Conservation (phyloP, 2,113 vertebrate genomes). For the Genyomyrus donnyi region DNA sequence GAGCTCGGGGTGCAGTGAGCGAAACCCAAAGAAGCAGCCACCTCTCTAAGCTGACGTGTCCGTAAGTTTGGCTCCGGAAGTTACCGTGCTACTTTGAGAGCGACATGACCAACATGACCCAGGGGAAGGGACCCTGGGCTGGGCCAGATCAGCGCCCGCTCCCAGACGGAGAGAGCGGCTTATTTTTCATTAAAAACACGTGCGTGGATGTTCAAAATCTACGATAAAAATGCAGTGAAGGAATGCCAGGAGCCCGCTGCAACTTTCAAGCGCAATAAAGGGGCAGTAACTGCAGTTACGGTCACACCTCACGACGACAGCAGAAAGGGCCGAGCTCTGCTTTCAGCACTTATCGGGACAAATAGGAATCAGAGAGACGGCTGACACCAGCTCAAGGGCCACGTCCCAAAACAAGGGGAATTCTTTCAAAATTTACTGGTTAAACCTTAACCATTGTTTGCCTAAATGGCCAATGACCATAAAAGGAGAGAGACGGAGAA, state of each 20-base stretch:
- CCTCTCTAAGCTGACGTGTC: background rate
- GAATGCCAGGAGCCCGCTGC: background rate
- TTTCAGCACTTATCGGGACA: background rate
- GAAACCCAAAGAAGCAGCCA: background rate
- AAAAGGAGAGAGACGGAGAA: background rate
- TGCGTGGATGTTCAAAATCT: background rate
- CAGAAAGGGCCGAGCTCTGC: background rate
- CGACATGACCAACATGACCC: background rate
- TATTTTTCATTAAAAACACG: background rate
- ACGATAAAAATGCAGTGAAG: background rate
- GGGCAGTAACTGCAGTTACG: background rate
- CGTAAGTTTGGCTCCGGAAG: background rate
- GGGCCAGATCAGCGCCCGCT: background rate
- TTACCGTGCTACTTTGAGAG: background rate
- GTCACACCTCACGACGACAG: background rate
- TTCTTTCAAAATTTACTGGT: background rate
- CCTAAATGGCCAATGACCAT: background rate
- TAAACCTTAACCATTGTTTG: conserved; percentile 1
- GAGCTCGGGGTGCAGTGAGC: background rate
- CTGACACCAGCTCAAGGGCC: background rate
- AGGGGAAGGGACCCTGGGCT: background rate
- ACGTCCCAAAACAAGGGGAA: background rate
- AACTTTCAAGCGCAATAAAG: background rate
- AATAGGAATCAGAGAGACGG: background rate
- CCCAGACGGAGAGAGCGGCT: background rate